Evolutionary conservation across 64 coral and sea anemone genomes (phyloP).

Genomic region (Actinia tenebrosa): DNA sequence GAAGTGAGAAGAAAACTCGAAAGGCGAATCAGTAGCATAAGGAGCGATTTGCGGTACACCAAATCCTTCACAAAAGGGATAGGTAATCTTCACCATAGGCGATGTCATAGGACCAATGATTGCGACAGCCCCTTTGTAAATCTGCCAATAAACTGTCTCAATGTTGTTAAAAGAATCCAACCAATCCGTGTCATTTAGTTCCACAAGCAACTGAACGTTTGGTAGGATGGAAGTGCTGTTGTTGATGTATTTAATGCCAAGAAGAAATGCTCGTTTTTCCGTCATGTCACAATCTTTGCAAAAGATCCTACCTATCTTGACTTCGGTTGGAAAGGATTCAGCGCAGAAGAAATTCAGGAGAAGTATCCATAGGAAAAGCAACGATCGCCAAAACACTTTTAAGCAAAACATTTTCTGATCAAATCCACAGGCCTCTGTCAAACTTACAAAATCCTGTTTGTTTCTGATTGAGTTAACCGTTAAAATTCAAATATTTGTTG

Average conservation of each 20-base stretch:
- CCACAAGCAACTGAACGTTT: constrained; percentile 29
- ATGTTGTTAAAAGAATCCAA: constrained; percentile 62
- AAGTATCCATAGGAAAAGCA: neutral
- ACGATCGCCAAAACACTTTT: neutral
- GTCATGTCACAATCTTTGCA: constrained; percentile 15
- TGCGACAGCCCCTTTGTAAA: constrained; percentile 38
- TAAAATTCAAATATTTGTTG: neutral
- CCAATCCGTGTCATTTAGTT: constrained; percentile 48
- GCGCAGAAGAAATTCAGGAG: neutral
- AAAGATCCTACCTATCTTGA: constrained; percentile 72
- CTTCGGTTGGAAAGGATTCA: constrained; percentile 9
- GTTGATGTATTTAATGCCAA: constrained; percentile 73
- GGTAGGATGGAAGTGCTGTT: constrained; percentile 59
- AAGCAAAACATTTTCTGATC: neutral
- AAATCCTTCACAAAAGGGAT: constrained; percentile 67
- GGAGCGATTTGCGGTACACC: constrained; percentile 70
- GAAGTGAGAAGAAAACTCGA: constrained; percentile 48
- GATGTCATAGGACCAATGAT: constrained; percentile 63
- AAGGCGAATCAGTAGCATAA: constrained; percentile 69
- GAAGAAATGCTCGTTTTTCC: constrained; percentile 47
- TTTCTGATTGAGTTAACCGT: neutral
- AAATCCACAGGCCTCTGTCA: neutral
- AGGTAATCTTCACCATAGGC: constrained; percentile 40
- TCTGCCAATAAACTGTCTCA: constrained; percentile 60
- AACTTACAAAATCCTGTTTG: neutral